Conservation (phyloP, 2,113 vertebrate genomes). For the Shinisaurus crocodilurus region DNA sequence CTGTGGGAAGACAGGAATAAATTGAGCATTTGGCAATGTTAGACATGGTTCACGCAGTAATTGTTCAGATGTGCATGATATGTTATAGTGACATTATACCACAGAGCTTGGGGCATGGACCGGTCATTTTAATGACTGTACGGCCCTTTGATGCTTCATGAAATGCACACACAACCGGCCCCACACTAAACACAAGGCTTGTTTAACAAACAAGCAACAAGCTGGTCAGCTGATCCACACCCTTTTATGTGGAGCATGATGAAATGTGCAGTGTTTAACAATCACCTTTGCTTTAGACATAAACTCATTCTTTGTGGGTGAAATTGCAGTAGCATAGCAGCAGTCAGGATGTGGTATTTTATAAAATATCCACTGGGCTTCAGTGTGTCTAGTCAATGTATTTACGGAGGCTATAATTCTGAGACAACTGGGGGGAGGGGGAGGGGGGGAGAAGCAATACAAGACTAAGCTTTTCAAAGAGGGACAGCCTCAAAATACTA, state of each 20-base stretch:
- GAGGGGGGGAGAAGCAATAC: neutral
- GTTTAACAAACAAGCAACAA: neutral
- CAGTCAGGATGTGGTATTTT: neutral
- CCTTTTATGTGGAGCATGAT: neutral
- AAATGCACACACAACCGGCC: neutral
- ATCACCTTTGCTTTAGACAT: neutral
- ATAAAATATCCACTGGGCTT: constrained; percentile 13
- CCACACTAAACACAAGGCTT: neutral
- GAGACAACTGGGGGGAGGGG: neutral
- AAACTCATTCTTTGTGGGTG: neutral
- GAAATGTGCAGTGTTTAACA: neutral
- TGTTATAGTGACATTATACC: neutral
- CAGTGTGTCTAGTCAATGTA: neutral
- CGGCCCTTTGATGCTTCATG: neutral
- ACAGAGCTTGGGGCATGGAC: neutral
- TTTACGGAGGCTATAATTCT: constrained; percentile 3
- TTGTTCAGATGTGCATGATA: constrained; percentile 2
- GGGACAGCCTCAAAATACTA: neutral
- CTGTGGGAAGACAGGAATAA: neutral
- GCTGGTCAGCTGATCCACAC: neutral
- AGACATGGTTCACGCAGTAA: constrained; percentile 2
- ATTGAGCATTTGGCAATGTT: constrained; percentile 2
- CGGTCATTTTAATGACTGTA: neutral
- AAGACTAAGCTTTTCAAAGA: neutral
- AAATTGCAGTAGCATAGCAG: neutral